Conservation (phyloP, 2,113 vertebrate species). For the Mandrillus leucophaeus region DNA sequence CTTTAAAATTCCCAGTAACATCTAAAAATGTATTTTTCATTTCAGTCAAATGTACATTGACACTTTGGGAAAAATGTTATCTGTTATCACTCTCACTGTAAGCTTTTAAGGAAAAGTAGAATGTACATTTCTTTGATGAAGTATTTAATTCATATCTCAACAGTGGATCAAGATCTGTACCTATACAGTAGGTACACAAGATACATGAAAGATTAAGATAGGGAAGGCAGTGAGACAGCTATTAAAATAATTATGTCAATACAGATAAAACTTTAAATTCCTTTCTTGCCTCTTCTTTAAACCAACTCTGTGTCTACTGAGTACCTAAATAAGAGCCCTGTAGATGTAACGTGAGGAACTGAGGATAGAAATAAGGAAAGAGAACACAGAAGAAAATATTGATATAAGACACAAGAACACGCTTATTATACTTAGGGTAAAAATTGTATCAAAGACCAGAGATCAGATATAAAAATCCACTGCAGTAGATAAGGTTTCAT, state of each 20-base stretch:
- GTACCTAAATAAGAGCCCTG: background rate
- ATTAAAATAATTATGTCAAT: background rate
- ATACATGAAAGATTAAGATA: background rate
- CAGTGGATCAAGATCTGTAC: background rate
- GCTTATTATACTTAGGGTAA: background rate
- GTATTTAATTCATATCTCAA: background rate
- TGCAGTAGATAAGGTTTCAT: background rate
- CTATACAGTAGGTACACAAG: background rate
- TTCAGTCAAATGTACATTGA: background rate
- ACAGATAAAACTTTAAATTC: background rate
- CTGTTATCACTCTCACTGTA: background rate
- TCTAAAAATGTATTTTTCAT: background rate
- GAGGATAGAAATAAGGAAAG: background rate
- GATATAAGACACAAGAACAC: background rate
- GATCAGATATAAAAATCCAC: background rate
- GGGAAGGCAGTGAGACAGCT: background rate
- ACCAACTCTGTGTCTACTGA: background rate
- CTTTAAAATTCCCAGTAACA: constrained; percentile 36
- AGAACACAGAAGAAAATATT: background rate
- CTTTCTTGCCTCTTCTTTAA: background rate
- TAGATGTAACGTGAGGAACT: background rate
- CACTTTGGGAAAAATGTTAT: background rate
- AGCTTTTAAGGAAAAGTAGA: background rate
- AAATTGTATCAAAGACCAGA: background rate
- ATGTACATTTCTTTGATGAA: background rate